Conservation (phyloP, 2,888 invertebrate genomes). For the Tiliacea citrago region DNA sequence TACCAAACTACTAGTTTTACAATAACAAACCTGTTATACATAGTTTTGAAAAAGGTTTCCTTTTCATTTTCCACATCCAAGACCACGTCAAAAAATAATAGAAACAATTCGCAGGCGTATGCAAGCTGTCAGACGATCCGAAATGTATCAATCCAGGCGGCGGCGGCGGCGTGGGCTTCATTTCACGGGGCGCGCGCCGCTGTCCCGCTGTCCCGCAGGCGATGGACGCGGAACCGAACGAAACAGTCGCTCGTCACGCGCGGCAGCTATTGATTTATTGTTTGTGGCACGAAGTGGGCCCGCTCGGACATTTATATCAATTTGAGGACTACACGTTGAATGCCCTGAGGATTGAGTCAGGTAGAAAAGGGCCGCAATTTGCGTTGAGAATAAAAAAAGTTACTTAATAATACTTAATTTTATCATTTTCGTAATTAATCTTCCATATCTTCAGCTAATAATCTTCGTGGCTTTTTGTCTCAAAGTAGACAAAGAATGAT, state of each 20-base stretch:
- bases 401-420: not conserved
- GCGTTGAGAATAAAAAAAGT: constrained; percentile 20
- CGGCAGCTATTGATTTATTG: constrained; percentile 61
- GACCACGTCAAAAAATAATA: constrained; percentile 50
- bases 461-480: constrained; percentile 12
- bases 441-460: constrained; percentile 18
- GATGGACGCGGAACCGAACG: constrained; percentile 34
- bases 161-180: constrained; percentile 50
- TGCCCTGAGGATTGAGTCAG: constrained; percentile 40
- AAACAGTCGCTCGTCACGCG: constrained; percentile 44
- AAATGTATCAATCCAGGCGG: constrained; percentile 54
- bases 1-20: not conserved
- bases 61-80: constrained; percentile 39
- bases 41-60: constrained; percentile 6
- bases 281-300: constrained; percentile 35
- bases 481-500: constrained; percentile 25
- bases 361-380: constrained; percentile 29
- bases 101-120: constrained; percentile 36
- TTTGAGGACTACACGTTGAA: constrained; percentile 45
- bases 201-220: constrained; percentile 50
- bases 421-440: constrained; percentile 24
- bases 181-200: constrained; percentile 60
- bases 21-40: constrained; percentile 8
- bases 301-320: constrained; percentile 64
- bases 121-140: constrained; percentile 41